Evolutionary conservation across 2,797 vertebrate genomes (phyloP).

Genomic region (Poeciliopsis turneri): DNA sequence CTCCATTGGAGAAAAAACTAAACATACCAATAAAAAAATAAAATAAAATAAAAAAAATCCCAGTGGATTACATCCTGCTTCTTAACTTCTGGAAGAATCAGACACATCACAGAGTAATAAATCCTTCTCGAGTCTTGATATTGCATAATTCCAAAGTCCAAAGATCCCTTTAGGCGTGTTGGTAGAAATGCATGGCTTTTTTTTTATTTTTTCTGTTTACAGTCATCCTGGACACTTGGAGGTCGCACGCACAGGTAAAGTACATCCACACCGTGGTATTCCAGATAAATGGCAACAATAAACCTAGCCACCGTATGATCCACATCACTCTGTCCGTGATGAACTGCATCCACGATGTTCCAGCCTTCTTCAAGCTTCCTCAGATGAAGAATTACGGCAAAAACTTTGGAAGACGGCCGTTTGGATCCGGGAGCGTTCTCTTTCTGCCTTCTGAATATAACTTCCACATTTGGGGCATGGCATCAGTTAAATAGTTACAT

Average conservation of each 20-base stretch:
- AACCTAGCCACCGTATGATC: slow-evolving; percentile 66
- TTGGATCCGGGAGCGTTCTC: slow-evolving; percentile 60
- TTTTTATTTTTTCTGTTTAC: slow-evolving; percentile 44
- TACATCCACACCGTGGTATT: slow-evolving; percentile 80
- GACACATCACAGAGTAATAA: slow-evolving; percentile 45
- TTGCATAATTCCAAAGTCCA: slow-evolving; percentile 67
- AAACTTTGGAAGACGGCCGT: slow-evolving; percentile 39
- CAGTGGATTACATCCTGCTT: slow-evolving; percentile 51
- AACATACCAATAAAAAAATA: background rate
- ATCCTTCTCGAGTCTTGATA: slow-evolving; percentile 61
- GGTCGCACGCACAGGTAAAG: slow-evolving; percentile 59
- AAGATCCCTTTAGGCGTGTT: slow-evolving; percentile 33
- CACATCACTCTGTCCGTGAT: slow-evolving; percentile 74
- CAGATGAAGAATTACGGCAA: slow-evolving; percentile 72
- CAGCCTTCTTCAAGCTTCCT: slow-evolving; percentile 73
- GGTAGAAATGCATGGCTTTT: slow-evolving; percentile 6
- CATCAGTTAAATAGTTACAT: slow-evolving; percentile 11
- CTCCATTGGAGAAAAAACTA: background rate
- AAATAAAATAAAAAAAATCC: slow-evolving; percentile 57
- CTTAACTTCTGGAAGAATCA: slow-evolving; percentile 34
- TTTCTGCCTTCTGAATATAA: slow-evolving; percentile 54
- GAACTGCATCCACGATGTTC: slow-evolving; percentile 63
- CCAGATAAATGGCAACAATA: slow-evolving; percentile 64
- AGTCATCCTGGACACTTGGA: slow-evolving; percentile 38
- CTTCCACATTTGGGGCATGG: slow-evolving; percentile 48